Evolutionary conservation across 2,797 vertebrate genomes (phyloP).

Genomic region (Rousettus madagascariensis): DNA sequence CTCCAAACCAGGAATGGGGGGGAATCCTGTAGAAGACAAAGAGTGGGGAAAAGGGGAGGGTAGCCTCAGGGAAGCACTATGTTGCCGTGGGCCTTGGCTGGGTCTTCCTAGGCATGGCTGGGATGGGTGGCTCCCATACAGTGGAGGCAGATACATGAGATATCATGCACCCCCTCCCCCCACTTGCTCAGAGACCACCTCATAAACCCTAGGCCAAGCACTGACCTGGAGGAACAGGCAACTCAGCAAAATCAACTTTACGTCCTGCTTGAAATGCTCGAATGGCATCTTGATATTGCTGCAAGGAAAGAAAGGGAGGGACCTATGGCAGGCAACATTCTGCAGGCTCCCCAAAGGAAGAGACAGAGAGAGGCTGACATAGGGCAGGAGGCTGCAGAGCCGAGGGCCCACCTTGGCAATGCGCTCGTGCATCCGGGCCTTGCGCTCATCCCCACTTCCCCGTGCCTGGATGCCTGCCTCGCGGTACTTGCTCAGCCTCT

Average conservation of each 20-base stretch:
- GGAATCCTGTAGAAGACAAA: conserved; percentile 89
- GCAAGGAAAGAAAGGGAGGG: conserved; percentile 64
- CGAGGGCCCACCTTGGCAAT: conserved; percentile 91
- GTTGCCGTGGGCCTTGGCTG: neutral
- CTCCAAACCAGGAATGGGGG: conserved; percentile 93
- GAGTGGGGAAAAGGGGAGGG: neutral
- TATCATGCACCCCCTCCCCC: neutral
- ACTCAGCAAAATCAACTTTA: conserved; percentile 91
- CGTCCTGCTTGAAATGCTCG: conserved; percentile 92
- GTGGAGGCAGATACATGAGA: neutral
- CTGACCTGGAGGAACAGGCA: conserved; percentile 95
- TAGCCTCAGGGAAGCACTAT: neutral
- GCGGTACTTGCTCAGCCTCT: conserved; percentile 92
- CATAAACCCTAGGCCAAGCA: neutral
- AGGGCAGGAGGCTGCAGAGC: neutral
- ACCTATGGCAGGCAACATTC: neutral
- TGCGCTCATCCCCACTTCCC: conserved; percentile 92
- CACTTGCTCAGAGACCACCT: neutral
- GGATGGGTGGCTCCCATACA: neutral
- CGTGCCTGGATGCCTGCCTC: conserved; percentile 92
- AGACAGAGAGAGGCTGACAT: neutral
- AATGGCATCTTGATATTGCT: conserved; percentile 98
- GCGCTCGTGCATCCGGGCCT: conserved; percentile 96
- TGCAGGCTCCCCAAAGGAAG: neutral
- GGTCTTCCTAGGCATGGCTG: neutral